phyloP scores from a whole-genome alignment of 2,797 vertebrate genomes.

The Molossus molossus region DNA sequence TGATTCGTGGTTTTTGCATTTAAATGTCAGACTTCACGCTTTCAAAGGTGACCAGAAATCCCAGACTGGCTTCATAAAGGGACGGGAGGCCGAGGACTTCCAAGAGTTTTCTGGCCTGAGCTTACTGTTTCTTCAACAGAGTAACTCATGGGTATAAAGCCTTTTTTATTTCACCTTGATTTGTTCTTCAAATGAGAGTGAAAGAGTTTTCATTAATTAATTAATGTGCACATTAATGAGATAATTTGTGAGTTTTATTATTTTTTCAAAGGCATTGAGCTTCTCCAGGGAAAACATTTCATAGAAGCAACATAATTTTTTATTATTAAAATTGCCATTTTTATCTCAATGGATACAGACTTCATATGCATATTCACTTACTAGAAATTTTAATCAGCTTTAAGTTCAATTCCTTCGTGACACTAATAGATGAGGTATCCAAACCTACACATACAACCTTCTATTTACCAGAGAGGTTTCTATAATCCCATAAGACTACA shows the following conservation, averaged over 20 bases:
- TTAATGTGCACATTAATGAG: constrained; percentile 72
- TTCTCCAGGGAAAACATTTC: constrained; percentile 66
- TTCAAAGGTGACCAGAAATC: constrained; percentile 67
- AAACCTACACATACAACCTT: constrained; percentile 43
- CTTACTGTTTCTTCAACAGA: constrained; percentile 2
- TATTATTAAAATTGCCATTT: constrained; percentile 64
- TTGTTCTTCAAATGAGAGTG: constrained; percentile 68
- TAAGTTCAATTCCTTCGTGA: constrained; percentile 61
- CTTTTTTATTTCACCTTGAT: constrained; percentile 67
- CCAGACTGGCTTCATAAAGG: constrained; percentile 3
- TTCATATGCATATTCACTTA: constrained; percentile 42
- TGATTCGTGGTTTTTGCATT: constrained; percentile 42
- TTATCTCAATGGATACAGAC: constrained; percentile 53
- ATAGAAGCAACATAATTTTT: constrained; percentile 29
- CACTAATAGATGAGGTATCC: background rate
- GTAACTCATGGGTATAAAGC: constrained; percentile 19
- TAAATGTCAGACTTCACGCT: constrained; percentile 80
- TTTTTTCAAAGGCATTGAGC: constrained; percentile 67
- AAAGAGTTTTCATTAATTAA: constrained; percentile 63
- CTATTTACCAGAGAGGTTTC: constrained; percentile 34
- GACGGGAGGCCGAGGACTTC: constrained; percentile 11
- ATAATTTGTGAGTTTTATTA: constrained; percentile 54
- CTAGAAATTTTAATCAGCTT: constrained; percentile 73
- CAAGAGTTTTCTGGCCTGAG: constrained; percentile 2
- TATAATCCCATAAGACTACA: constrained; percentile 18